Evolutionary conservation across 92 coral and sea anemone genomes (phyloP), one percentile per base, ranked within the genome.

Genomic region (Paragorgia papillata): DNA sequence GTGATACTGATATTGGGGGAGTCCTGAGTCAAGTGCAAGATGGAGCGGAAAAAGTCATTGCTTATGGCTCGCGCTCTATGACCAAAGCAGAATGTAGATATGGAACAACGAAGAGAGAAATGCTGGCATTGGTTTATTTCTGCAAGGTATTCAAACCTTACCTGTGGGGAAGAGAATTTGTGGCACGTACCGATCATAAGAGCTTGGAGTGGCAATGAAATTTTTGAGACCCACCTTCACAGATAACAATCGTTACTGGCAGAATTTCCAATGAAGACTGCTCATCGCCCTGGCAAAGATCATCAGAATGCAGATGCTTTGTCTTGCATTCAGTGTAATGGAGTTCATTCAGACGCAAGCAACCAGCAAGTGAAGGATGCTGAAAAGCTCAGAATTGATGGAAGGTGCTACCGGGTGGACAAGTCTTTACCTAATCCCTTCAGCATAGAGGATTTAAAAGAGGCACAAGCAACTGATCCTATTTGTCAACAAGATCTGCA

Each of bases 1-100:
- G 84, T 31, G 82, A 76, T 13, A 39, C 56, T 7, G 90, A 84
- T 25, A 35, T 86, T 4, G 87, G 87, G 0, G 90, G 76, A 28
- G 89, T 76, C 9, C 34, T 85, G n/a, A 74, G 46, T 35, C 89
- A 73, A 27, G 55, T 43, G 2, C 87, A 82, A 78, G 83, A 67
- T 29, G 83, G 80, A 13, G 54, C 21, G 15, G 32, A 57, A 32
- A 57, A 80, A 24, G 85, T 79, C 19, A 73, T 79, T 53, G 85
- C 89, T 13, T 80, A 71, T 71, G 82, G 81, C 13, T 49, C 77
- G 7, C 19, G 84, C 1, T 35, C 84, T 17, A 62, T 80, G 25
- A 68, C 34, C 18, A 1, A 32, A 20, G 80, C 80, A 56, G 80
- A 74, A 26, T 34, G 80, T 14, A 74, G 40, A 21, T 74, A 73